Conservation (phyloP, 2,113 vertebrate species). For the Fulmarus glacialis region DNA sequence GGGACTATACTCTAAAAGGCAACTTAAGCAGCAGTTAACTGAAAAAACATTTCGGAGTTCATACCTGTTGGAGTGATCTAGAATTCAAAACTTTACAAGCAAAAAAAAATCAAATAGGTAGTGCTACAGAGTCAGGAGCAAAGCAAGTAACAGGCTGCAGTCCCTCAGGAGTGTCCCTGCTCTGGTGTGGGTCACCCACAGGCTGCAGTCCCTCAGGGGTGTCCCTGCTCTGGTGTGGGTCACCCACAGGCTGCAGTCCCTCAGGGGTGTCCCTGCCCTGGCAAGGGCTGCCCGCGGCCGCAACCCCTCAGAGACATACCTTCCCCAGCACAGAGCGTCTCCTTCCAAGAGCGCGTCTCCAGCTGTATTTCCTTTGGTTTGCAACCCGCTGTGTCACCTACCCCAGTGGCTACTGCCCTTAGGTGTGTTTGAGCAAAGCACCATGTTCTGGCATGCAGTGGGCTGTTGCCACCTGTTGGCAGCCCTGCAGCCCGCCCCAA, state of each 20-base stretch:
- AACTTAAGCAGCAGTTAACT: background rate
- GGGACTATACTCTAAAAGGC: background rate
- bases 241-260: background rate
- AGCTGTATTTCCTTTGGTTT: background rate
- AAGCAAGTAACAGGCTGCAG: background rate
- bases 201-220: background rate
- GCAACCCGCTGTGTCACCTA: background rate
- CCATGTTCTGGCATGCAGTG: background rate
- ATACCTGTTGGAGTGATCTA: background rate
- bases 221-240: background rate
- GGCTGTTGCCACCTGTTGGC: too few relatives aligned
- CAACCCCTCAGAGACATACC: background rate
- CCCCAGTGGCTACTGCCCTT: background rate
- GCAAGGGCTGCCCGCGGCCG: fast-evolving
- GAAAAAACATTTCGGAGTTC: background rate
- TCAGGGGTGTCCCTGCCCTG: too few relatives aligned
- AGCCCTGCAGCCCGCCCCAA: background rate
- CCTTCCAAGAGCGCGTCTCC: fast-evolving
- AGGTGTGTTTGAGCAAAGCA: too few relatives aligned
- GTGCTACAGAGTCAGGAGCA: background rate
- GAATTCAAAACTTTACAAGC: background rate
- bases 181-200: too few relatives aligned
- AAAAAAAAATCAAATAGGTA: background rate
- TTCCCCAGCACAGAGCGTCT: fast-evolving
- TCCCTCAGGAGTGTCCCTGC: too few relatives aligned